These are phyloP conservation scores for Ctenopoma kingsleyae DNA, from an alignment of 2,797 vertebrate genomes.

Conservation along the genomic window DNA sequence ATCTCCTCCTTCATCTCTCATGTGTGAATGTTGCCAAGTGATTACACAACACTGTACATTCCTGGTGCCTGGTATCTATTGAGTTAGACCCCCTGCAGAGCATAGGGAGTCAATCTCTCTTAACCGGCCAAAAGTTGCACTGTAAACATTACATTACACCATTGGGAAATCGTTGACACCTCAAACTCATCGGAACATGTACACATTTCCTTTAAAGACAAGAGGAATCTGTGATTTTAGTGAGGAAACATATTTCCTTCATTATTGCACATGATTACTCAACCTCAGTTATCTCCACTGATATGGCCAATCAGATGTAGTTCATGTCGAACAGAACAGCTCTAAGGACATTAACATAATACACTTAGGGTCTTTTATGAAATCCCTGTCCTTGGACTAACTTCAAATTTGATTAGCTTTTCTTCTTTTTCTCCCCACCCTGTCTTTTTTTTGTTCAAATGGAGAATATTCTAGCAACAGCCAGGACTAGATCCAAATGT, in stretches of 20 bases:
- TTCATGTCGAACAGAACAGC: constrained; percentile 13
- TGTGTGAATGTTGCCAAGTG: constrained; percentile 51
- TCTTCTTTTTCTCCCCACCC: neutral
- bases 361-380: constrained; percentile 26
- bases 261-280: constrained; percentile 29
- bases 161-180: constrained; percentile 60
- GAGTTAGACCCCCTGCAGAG: constrained; percentile 71
- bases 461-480: constrained; percentile 36
- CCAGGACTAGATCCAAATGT: constrained; percentile 31
- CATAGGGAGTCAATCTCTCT: constrained; percentile 67
- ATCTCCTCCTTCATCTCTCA: constrained; percentile 40
- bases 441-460: constrained; percentile 34
- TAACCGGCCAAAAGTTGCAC: constrained; percentile 28
- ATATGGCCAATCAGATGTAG: constrained; percentile 33
- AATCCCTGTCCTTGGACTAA: constrained; percentile 26
- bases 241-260: constrained; percentile 21
- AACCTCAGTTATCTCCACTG: constrained; percentile 18
- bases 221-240: constrained; percentile 11
- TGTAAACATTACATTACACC: constrained; percentile 47
- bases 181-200: constrained; percentile 24
- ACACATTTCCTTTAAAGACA: constrained; percentile 13
- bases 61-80: constrained; percentile 81
- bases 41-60: constrained; percentile 74
- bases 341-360: constrained; percentile 44
- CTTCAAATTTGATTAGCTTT: constrained; percentile 32